A percentile compares a stretch with the other conserved stretches of the same genome.
These are phyloP conservation scores for Magallana gigas DNA, from an alignment of 1,140 invertebrate species.

Conservation along the genomic window DNA sequence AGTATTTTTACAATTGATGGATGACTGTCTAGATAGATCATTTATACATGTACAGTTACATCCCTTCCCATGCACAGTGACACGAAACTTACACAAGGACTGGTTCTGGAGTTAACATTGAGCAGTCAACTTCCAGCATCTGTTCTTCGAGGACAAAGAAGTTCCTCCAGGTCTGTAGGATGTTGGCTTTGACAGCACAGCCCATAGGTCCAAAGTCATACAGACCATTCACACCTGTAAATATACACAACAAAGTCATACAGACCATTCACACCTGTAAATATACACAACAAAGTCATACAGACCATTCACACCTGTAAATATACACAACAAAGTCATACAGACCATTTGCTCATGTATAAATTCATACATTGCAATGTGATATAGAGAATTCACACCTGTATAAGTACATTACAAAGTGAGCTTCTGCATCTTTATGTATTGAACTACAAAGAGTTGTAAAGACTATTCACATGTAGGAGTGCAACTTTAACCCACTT, in stretches of 20 bases:
- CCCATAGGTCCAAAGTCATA: conserved; percentile 99
- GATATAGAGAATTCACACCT: conserved; percentile 91
- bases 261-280: conserved; percentile 85
- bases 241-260: conserved; percentile 91
- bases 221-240: conserved; percentile 85
- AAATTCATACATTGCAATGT: conserved; percentile 85
- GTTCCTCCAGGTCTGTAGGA: conserved; percentile 95
- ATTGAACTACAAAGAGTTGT: neutral
- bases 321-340: conserved; percentile 91
- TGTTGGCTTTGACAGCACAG: conserved; percentile 97
- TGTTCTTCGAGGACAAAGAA: conserved; percentile 98
- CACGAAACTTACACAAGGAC: conserved; percentile 88
- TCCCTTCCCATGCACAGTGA: neutral
- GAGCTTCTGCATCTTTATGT: conserved; percentile 76
- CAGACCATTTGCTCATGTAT: conserved; percentile 85
- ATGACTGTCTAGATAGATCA: no score
- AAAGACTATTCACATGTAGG: no score
- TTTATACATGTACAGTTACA: no score
- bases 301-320: conserved; percentile 85
- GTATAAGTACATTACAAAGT: conserved; percentile 85
- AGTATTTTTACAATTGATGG: no score
- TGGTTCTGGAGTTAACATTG: conserved; percentile 96
- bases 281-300: conserved; percentile 91
- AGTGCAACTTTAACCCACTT: no score
- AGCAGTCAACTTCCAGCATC: conserved; percentile 99